Evolutionary conservation across 2,888 invertebrate species (phyloP).

Genomic region (Argyresthia goedartella): DNA sequence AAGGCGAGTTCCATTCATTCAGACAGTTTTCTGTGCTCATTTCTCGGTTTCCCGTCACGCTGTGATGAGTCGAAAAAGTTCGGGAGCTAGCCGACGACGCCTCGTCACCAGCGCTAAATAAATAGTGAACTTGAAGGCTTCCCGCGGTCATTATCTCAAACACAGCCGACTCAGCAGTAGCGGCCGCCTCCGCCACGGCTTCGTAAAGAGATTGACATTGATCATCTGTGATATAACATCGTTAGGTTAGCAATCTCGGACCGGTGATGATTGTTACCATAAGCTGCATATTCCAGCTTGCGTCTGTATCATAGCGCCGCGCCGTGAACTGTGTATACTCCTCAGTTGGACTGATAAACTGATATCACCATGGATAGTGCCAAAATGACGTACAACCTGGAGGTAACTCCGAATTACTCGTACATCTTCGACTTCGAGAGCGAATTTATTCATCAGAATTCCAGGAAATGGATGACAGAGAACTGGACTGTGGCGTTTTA

Average conservation of each 20-base stretch:
- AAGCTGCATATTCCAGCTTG: constrained; percentile 12
- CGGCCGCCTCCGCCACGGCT: constrained; percentile 29
- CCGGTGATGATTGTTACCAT: constrained; percentile 48
- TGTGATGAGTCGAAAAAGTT: constrained; percentile 35
- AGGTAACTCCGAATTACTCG: constrained; percentile 87
- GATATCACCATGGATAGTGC: constrained; percentile 37
- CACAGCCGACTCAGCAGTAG: constrained; percentile 35
- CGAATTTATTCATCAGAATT: constrained; percentile 90
- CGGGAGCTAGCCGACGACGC: constrained; percentile 35
- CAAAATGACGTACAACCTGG: constrained; percentile 63
- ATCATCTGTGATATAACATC: constrained; percentile 58
- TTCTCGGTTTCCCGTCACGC: constrained; percentile 9
- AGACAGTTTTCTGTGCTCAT: neutral
- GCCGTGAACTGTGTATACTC: too few species aligned
- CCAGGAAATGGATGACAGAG: constrained; percentile 94
- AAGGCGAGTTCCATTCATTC: neutral
- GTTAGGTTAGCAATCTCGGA: constrained; percentile 47
- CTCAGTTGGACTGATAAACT: neutral
- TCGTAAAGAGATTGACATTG: constrained; percentile 40
- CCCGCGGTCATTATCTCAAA: constrained; percentile 42
- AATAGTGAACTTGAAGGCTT: constrained; percentile 44
- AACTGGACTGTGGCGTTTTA: constrained; percentile 97
- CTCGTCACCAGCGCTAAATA: constrained; percentile 43
- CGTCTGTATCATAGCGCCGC: too few species aligned
- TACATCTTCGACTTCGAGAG: constrained; percentile 96